These are phyloP conservation scores for Lepidurus apus DNA, from an alignment of 1,140 invertebrate genomes.

Conservation along the genomic window DNA sequence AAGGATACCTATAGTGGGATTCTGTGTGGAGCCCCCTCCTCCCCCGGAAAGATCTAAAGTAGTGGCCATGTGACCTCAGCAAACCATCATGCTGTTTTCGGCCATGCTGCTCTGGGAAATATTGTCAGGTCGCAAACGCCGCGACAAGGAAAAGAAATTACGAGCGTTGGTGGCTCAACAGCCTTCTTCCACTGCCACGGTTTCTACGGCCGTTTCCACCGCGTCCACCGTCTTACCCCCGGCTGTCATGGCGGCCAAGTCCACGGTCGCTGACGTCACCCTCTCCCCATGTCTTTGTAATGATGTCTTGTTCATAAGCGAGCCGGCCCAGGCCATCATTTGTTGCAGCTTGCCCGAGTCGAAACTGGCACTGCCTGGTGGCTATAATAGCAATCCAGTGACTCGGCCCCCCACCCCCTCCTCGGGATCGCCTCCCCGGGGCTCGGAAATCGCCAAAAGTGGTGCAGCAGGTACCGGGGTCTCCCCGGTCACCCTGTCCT, in stretches of 20 bases:
- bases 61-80: slow-evolving; percentile 4
- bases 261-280: not conserved
- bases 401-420: not conserved
- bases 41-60: not conserved
- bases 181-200: not conserved
- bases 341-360: not conserved
- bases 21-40: not conserved
- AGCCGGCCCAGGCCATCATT: not conserved
- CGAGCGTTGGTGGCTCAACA: slow-evolving; percentile 7
- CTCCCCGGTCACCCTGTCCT: not conserved
- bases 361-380: not conserved
- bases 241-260: not conserved
- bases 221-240: too few species aligned
- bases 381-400: not conserved
- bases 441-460: too few species aligned
- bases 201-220: not conserved
- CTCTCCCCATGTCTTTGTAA: not conserved
- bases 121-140: slow-evolving; percentile 26
- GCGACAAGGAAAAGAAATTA: slow-evolving; percentile 25
- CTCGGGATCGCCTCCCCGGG: not conserved
- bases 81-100: not conserved
- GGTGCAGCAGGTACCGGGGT: not conserved
- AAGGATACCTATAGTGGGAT: not conserved
- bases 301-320: not conserved
- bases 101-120: slow-evolving; percentile 29